These are phyloP conservation scores for Melanerpes aurifrons DNA, from an alignment of 2,113 vertebrate species.

Conservation along the genomic window DNA sequence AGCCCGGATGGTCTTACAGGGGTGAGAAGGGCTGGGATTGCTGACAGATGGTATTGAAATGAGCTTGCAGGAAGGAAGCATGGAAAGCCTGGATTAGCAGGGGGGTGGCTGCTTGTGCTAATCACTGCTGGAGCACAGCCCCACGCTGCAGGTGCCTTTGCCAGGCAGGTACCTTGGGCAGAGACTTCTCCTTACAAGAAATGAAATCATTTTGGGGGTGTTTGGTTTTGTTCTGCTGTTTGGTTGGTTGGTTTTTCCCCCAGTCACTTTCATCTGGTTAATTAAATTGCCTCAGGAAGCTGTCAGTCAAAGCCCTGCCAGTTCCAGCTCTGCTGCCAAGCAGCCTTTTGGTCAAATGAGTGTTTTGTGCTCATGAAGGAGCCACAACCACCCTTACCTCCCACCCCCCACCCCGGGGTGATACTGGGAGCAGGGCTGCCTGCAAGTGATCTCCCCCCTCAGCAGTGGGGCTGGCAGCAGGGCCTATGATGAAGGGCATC, in stretches of 20 bases:
- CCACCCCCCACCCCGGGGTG: background rate
- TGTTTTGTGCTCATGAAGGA: background rate
- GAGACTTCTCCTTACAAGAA: background rate
- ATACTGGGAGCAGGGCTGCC: background rate
- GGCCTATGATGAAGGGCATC: background rate
- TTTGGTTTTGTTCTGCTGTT: background rate
- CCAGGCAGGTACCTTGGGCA: background rate
- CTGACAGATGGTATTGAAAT: constrained; percentile 9
- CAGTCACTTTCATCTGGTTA: background rate
- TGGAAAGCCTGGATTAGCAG: background rate
- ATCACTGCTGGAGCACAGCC: background rate
- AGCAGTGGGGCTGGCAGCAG: background rate
- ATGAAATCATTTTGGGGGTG: background rate
- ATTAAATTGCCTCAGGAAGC: constrained; percentile 35
- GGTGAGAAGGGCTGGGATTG: background rate
- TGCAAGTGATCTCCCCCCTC: background rate
- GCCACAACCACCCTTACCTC: background rate
- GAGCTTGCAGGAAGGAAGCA: background rate
- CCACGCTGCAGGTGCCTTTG: rapidly evolving
- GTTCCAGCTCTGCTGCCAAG: background rate
- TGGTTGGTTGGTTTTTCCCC: background rate
- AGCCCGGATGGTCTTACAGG: background rate
- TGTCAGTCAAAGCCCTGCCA: background rate
- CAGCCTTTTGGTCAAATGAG: background rate
- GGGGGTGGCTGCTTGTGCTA: background rate